Percentiles rank a stretch among this genome's conserved stretches.
Evolutionary conservation across 2,888 invertebrate species (phyloP).

Genomic region (Oasisia sp.): DNA sequence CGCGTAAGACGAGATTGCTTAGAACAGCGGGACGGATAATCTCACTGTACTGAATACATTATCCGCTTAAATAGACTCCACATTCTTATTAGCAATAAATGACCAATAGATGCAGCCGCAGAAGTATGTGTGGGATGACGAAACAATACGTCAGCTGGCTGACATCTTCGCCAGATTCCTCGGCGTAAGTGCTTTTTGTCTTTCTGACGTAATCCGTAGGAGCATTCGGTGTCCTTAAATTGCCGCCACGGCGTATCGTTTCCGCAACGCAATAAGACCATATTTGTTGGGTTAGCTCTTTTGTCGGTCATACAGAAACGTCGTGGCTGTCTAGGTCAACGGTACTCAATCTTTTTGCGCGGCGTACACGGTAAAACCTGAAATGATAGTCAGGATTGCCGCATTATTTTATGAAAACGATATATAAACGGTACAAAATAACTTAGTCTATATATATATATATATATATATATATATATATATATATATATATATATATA

Average conservation of each 20-base stretch:
- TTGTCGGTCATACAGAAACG: neutral
- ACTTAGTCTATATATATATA: too few relatives aligned
- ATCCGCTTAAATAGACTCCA: neutral
- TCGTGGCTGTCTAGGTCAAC: too few relatives aligned
- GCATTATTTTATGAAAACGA: too few relatives aligned
- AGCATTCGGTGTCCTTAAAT: neutral
- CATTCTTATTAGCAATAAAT: neutral
- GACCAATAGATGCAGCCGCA: neutral
- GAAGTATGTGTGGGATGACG: neutral
- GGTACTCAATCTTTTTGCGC: too few relatives aligned
- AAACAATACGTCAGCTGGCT: neutral
- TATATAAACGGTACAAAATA: too few relatives aligned
- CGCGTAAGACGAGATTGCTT: neutral
- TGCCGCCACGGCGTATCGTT: neutral
- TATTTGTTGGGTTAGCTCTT: neutral
- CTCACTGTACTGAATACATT: neutral
- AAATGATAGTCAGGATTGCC: too few relatives aligned
- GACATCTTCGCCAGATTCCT: neutral
- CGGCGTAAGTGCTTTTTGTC: neutral
- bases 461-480: too few relatives aligned
- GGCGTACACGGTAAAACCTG: too few relatives aligned
- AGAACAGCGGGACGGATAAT: neutral
- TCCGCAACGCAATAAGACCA: neutral
- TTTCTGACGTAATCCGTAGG: neutral
- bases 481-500: too few relatives aligned